Base-by-base conservation (phyloP, 2,888 invertebrate species). In the Lagria hirta region DNA sequence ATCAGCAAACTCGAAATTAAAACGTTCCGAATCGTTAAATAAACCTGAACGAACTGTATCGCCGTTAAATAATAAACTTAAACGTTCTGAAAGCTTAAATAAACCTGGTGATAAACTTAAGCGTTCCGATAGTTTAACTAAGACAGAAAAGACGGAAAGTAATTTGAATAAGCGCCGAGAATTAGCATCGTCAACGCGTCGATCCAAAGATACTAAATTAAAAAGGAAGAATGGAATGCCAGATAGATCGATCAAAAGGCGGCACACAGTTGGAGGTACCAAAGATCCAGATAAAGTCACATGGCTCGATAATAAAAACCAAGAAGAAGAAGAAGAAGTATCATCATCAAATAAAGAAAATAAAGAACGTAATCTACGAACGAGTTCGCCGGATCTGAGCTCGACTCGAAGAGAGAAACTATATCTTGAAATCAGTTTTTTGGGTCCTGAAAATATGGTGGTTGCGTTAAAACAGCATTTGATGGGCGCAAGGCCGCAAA, bases 191-290 rank as follows among this genome's bases (percentile, higher is more conserved):
- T 60, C 65, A 12, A 61, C 64, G 16, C 70, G 73, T 35, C 72
- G 74, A 55, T 70, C 74, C 32, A 64, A 65, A 33, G 78, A 79
- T 57, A 78, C 80, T 35, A 84, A 85, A 66, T 72, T 84, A 43
- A 86, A 86, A 70, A 73, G 86, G 53, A 86, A 86, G 72, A 85
- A 84, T 69, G 86, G 85, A 47, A 83, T 82, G 83, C 84, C 82
- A n/a, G 85, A 85, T 70, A 75, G 85, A 53, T 87, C 88, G 50
- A 88, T 91, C 62, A 91, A 91, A 72, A 80, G 94, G 24, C 78
- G 94, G 15, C 93, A 94, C 73, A 94, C 94, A 0, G 92, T 94
- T 4, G 93, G 93, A 49, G 93, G 94, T 37, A 88, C 89, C n/a
- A 89, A 90, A 72, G 93, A 93, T 72, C 87, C 82, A 11, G 83